These are phyloP conservation scores for Mactromeris polynyma DNA, from an alignment of 2,888 invertebrate genomes.

Conservation along the genomic window DNA sequence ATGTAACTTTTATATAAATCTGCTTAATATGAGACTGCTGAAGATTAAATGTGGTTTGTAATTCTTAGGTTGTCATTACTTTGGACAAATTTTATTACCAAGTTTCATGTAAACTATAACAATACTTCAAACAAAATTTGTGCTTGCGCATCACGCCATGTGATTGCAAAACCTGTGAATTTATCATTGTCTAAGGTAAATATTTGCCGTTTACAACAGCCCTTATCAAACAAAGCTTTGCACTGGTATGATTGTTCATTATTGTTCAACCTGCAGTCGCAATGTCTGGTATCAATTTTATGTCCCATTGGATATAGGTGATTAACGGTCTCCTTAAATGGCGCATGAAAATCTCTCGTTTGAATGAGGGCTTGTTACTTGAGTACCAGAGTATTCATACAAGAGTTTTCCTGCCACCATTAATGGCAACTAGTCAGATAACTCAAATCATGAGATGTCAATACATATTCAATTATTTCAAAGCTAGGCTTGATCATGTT, in stretches of 20 bases:
- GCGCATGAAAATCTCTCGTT: neutral
- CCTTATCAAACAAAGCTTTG: neutral
- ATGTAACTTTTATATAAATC: neutral
- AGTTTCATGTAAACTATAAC: neutral
- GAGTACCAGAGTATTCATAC: neutral
- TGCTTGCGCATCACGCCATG: neutral
- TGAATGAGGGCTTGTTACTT: neutral
- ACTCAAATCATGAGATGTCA: neutral
- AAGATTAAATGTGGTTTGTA: neutral
- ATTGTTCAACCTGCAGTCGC: conserved; percentile 5
- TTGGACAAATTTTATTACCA: conserved; percentile 10
- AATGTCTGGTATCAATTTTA: conserved; percentile 13
- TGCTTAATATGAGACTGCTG: neutral
- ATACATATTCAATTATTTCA: neutral
- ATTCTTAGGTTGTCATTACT: conserved; percentile 3
- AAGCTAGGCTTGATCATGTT: neutral
- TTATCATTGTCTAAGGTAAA: neutral
- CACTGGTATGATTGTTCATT: neutral
- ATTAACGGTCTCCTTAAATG: conserved; percentile 8
- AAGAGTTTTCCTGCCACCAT: neutral
- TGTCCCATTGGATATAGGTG: neutral
- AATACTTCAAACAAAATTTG: neutral
- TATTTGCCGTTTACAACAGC: neutral
- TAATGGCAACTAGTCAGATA: neutral
- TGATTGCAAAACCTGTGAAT: neutral